These are phyloP conservation scores for Caenorhabditis remanei DNA, from an alignment of 1,140 invertebrate species.

Conservation along the genomic window DNA sequence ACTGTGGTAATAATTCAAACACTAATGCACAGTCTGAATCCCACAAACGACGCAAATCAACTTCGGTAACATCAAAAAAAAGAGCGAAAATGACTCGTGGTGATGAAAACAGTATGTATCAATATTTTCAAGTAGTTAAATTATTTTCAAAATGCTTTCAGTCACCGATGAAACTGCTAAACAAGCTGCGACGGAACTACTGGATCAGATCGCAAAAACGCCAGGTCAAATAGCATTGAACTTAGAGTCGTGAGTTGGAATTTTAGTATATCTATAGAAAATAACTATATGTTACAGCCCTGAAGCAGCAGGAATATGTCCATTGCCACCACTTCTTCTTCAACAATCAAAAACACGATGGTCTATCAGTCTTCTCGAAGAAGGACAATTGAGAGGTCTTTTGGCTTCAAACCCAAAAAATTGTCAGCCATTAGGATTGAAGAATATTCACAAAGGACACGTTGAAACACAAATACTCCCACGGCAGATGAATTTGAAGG, in stretches of 20 bases:
- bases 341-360: not conserved
- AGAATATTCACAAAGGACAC: not conserved
- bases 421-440: not conserved
- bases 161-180: not conserved
- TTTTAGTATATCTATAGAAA: not conserved
- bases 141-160: not conserved
- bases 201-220: conserved; percentile 12
- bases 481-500: not conserved
- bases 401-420: not conserved
- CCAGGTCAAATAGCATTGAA: conserved; percentile 15
- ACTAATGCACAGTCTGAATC: not conserved
- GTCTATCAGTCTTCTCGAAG: not conserved
- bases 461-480: conserved; percentile 4
- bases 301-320: not conserved
- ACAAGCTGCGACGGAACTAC: not conserved
- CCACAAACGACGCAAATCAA: not conserved
- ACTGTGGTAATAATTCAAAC: not conserved
- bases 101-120: not conserved
- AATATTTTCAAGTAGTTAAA: too few relatives aligned
- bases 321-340: not conserved
- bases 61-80: not conserved
- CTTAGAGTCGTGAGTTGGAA: not conserved
- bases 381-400: not conserved
- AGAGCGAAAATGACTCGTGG: conserved; percentile 1
- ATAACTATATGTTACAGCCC: not conserved